Evolutionary conservation across 1,140 invertebrate genomes (phyloP).

Genomic region (Eumaeus atala): DNA sequence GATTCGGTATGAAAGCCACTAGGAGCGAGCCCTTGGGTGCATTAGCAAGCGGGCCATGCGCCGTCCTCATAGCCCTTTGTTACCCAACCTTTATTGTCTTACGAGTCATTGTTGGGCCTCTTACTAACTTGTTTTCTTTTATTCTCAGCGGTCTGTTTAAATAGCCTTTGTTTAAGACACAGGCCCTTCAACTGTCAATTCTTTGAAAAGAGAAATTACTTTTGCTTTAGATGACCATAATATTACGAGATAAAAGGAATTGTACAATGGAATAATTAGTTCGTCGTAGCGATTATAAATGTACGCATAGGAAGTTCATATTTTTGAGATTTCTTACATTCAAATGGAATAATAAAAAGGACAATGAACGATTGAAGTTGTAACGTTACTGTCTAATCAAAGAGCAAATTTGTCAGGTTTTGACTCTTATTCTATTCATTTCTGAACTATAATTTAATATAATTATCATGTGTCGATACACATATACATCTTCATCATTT

Average conservation of each 20-base stretch:
- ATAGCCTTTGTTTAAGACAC: background rate
- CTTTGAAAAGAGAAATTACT: conserved; percentile 9
- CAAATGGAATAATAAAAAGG: too few species aligned
- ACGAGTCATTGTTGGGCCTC: background rate
- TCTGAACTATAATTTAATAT: too few species aligned
- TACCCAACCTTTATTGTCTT: conserved; percentile 7
- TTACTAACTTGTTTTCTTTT: background rate
- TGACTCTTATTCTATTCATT: too few species aligned
- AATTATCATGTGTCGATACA: too few species aligned
- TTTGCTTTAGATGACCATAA: conserved; percentile 2
- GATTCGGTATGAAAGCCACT: too few species aligned
- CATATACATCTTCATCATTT: too few species aligned
- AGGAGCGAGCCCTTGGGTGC: background rate
- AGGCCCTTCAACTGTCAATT: background rate
- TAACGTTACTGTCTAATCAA: too few species aligned
- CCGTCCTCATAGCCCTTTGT: conserved; percentile 21
- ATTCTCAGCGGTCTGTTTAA: conserved; percentile 2
- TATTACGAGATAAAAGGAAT: background rate
- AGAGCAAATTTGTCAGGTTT: too few species aligned
- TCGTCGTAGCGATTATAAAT: background rate
- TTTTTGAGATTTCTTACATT: too few species aligned
- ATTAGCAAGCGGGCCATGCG: conserved; percentile 19
- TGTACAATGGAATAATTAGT: background rate
- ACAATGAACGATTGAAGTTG: too few species aligned
- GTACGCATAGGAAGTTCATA: too few species aligned